Conservation (phyloP, 2,888 invertebrate species). For the Sisyra terminalis region DNA sequence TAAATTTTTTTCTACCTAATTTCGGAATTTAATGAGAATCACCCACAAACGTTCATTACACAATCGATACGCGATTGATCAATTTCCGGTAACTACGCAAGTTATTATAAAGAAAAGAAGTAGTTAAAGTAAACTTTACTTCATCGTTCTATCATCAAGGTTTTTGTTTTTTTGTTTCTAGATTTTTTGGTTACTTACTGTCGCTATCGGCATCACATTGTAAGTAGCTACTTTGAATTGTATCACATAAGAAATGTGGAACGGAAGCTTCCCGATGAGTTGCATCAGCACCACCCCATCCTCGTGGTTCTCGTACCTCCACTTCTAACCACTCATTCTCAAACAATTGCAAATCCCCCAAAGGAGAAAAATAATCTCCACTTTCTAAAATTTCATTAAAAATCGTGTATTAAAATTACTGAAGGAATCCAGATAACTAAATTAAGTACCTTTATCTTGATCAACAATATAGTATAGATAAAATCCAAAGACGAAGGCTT, state of each 20-base stretch:
- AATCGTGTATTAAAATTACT: constrained; percentile 11
- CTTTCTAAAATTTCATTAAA: constrained; percentile 21
- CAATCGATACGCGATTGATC: no score
- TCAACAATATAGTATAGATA: constrained; percentile 76
- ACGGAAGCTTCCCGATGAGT: constrained; percentile 29
- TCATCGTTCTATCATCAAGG: no score
- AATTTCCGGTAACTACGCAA: no score
- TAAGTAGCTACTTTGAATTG: constrained; percentile 38
- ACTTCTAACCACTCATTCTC: constrained; percentile 89
- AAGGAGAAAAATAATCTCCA: constrained; percentile 44
- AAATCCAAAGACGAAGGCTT: constrained; percentile 77
- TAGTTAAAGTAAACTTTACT: no score
- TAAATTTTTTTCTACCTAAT: no score
- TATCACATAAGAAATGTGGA: constrained; percentile 40
- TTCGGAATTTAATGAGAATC: no score
- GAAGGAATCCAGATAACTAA: not conserved
- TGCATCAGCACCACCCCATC: constrained; percentile 21
- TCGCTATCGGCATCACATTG: constrained; percentile 34
- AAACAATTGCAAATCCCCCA: constrained; percentile 64
- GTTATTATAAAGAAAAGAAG: no score
- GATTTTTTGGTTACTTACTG: constrained; percentile 21
- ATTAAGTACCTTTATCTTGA: constrained; percentile 40
- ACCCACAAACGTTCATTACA: no score
- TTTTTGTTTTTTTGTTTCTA: no score
- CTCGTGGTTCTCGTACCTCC: constrained; percentile 47